These are phyloP conservation scores for Scomber colias DNA, from an alignment of 2,113 vertebrate species.

Conservation along the genomic window DNA sequence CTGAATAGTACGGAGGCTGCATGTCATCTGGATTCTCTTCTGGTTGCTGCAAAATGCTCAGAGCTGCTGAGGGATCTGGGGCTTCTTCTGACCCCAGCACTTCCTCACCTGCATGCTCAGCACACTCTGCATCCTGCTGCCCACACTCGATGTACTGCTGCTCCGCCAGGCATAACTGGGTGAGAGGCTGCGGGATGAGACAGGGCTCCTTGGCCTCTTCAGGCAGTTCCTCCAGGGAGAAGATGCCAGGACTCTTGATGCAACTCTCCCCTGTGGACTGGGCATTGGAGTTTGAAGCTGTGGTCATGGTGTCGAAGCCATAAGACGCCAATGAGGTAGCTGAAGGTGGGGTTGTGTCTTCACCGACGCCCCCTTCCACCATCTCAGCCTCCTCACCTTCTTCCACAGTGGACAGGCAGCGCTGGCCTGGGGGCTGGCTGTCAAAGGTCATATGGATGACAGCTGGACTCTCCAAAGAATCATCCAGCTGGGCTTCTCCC, in stretches of 20 bases:
- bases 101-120: constrained; percentile 20
- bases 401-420: constrained; percentile 72
- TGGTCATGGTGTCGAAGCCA: constrained; percentile 80
- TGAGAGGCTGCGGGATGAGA: constrained; percentile 52
- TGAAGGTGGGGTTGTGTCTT: constrained; percentile 80
- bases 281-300: constrained; percentile 80
- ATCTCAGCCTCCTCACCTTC: constrained; percentile 70
- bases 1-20: constrained; percentile 81
- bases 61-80: constrained; percentile 23
- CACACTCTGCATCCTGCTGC: constrained; percentile 40
- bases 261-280: constrained; percentile 85
- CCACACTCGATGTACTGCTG: constrained; percentile 79
- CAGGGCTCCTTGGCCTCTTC: constrained; percentile 80
- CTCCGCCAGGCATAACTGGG: constrained; percentile 45
- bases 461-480: constrained; percentile 35
- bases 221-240: constrained; percentile 83
- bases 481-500: constrained; percentile 81
- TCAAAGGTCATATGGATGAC: constrained; percentile 51
- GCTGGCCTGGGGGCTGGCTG: constrained; percentile 48
- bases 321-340: constrained; percentile 82
- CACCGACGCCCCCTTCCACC: constrained; percentile 21
- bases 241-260: constrained; percentile 85
- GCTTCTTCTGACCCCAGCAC: constrained; percentile 23
- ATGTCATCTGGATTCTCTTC: constrained; percentile 65
- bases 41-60: constrained; percentile 46